These are phyloP conservation scores for Crambe crambe DNA, from an alignment of 37 sponge, comb jelly and placozoan species.

Conservation along the genomic window DNA sequence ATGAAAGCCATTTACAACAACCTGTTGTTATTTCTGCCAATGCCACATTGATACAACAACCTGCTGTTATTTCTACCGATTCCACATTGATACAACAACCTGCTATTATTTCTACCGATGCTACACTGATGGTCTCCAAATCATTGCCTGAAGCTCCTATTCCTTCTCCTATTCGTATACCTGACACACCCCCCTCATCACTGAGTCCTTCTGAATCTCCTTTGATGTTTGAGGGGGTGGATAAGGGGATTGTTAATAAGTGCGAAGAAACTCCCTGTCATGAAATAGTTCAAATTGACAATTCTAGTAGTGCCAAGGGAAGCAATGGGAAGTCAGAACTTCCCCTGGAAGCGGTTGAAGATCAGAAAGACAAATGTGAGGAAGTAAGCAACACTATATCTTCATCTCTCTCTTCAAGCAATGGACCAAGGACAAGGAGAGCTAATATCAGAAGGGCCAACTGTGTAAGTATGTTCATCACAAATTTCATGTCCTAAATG, in stretches of 20 bases:
- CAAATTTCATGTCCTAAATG: too few species aligned
- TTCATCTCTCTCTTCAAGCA: not conserved
- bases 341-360: too few species aligned
- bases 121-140: not conserved
- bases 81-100: not conserved
- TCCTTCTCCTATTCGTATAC: not conserved
- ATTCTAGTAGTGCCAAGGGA: too few species aligned
- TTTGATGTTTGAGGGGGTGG: not conserved
- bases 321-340: too few species aligned
- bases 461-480: not conserved
- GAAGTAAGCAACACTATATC: too few species aligned
- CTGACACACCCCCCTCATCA: slow-evolving; percentile 1
- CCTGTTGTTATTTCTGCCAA: not conserved
- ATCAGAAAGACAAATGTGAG: too few species aligned
- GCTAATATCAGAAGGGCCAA: not conserved
- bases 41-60: not conserved
- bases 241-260: too few species aligned
- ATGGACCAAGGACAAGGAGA: slow-evolving; percentile 1
- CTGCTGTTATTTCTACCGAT: not conserved
- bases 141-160: not conserved
- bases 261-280: too few species aligned
- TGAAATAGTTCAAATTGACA: too few species aligned
- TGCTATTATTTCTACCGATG: not conserved
- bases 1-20: too few species aligned
- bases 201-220: not conserved